phyloP scores from a whole-genome alignment of 2,888 invertebrate species.

The Drosophila subquinaria region DNA sequence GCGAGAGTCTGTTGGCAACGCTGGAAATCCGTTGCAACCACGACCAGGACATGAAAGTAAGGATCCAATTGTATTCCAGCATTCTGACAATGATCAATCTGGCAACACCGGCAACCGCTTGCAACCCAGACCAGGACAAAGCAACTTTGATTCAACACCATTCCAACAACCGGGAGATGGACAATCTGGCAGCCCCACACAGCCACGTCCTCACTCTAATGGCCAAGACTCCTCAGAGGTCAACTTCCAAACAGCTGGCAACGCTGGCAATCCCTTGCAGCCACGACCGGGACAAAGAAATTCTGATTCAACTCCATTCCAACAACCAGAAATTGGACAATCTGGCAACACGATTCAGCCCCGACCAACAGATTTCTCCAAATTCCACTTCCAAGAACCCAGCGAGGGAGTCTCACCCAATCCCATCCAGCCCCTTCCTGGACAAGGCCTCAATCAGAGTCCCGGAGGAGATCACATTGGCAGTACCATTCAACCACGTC shows the following conservation, averaged over 20 bases:
- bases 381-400: constrained; percentile 15
- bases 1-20: neutral
- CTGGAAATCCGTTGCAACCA: constrained; percentile 1
- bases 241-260: neutral
- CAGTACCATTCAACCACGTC: constrained; percentile 24
- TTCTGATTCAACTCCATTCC: neutral
- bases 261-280: constrained; percentile 16
- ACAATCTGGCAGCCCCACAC: neutral
- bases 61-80: constrained; percentile 9
- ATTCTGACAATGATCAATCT: neutral
- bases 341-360: constrained; percentile 8
- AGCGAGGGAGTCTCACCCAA: neutral
- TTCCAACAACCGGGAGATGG: neutral
- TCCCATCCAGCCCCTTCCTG: constrained; percentile 13
- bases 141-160: neutral
- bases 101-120: constrained; percentile 9
- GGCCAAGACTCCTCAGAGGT: neutral
- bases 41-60: neutral
- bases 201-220: neutral
- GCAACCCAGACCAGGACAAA: neutral
- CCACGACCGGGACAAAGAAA: constrained; percentile 39
- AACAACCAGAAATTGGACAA: neutral
- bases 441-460: neutral
- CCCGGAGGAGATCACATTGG: neutral
- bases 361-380: neutral